phyloP scores from a whole-genome alignment of 1,140 invertebrate species.

The Neoseiulus cucumeris region DNA sequence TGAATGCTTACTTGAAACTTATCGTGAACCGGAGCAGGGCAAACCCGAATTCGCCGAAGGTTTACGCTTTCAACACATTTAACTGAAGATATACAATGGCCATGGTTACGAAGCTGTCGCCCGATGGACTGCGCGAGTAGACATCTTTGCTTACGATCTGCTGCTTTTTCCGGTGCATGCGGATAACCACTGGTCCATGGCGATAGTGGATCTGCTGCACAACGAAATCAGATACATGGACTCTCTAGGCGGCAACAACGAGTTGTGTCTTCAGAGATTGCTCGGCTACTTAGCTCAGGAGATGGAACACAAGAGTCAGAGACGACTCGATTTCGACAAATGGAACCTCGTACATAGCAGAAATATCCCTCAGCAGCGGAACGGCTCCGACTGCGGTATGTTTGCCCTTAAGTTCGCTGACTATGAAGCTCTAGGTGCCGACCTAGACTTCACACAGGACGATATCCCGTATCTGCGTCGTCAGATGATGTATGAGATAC shows the following conservation, averaged over 20 bases:
- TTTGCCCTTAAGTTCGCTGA: constrained; percentile 92
- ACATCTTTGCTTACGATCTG: constrained; percentile 63
- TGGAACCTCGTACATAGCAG: constrained; percentile 44
- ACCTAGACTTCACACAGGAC: constrained; percentile 47
- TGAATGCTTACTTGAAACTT: constrained; percentile 76
- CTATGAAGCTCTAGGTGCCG: constrained; percentile 51
- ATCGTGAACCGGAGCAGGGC: constrained; percentile 47
- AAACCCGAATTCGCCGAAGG: constrained; percentile 39
- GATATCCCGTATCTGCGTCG: constrained; percentile 80
- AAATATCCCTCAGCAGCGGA: constrained; percentile 84
- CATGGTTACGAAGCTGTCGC: constrained; percentile 48
- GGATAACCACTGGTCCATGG: constrained; percentile 88
- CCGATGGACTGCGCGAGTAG: constrained; percentile 73
- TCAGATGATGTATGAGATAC: constrained; percentile 80
- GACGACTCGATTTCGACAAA: constrained; percentile 41
- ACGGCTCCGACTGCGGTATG: constrained; percentile 94
- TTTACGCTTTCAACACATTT: constrained; percentile 82
- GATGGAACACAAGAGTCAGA: constrained; percentile 64
- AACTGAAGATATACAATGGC: constrained; percentile 68
- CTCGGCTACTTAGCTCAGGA: constrained; percentile 60
- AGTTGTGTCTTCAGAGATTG: constrained; percentile 44
- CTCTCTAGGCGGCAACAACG: constrained; percentile 66
- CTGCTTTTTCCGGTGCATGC: constrained; percentile 78
- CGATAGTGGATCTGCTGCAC: constrained; percentile 61
- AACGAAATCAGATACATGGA: constrained; percentile 70